Evolutionary conservation across 2,113 vertebrate genomes (phyloP).

Genomic region (Alectura lathami): DNA sequence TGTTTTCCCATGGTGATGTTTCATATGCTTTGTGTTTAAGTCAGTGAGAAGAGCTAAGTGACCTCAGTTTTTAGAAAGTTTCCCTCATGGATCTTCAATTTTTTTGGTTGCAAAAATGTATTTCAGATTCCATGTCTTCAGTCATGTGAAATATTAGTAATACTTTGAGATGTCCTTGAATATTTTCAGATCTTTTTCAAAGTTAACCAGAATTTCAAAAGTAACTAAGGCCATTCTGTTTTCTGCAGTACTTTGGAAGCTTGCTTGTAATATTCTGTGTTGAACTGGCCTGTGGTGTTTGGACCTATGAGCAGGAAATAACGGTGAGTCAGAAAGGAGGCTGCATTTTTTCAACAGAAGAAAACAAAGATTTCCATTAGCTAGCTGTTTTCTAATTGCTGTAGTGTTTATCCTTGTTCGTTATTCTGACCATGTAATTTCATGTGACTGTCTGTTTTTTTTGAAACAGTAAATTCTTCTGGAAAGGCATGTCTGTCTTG

Average conservation of each 20-base stretch:
- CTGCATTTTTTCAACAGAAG: constrained; percentile 2
- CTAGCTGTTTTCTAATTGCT: constrained; percentile 29
- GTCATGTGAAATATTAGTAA: neutral
- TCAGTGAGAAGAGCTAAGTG: neutral
- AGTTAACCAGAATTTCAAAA: neutral
- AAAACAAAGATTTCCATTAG: constrained; percentile 27
- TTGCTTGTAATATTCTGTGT: constrained; percentile 95
- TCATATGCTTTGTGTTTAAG: neutral
- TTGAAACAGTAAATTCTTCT: neutral
- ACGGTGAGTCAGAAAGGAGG: constrained; percentile 75
- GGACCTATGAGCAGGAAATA: constrained; percentile 93
- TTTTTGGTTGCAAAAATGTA: neutral
- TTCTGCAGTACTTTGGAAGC: constrained; percentile 91
- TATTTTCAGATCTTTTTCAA: neutral
- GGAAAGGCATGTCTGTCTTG: constrained; percentile 4
- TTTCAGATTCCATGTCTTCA: neutral
- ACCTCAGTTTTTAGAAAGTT: neutral
- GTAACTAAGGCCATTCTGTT: constrained; percentile 40
- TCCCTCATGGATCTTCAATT: neutral
- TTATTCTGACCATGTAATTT: neutral
- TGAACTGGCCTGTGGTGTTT: constrained; percentile 93
- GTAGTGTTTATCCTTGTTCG: constrained; percentile 9
- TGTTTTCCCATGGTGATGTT: neutral
- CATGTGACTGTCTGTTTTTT: neutral
- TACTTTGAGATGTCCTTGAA: neutral